A percentile compares a stretch with the other conserved stretches of the same genome.
phyloP scores from a whole-genome alignment of 1,140 invertebrate genomes.

The Drosophila grimshawi region DNA sequence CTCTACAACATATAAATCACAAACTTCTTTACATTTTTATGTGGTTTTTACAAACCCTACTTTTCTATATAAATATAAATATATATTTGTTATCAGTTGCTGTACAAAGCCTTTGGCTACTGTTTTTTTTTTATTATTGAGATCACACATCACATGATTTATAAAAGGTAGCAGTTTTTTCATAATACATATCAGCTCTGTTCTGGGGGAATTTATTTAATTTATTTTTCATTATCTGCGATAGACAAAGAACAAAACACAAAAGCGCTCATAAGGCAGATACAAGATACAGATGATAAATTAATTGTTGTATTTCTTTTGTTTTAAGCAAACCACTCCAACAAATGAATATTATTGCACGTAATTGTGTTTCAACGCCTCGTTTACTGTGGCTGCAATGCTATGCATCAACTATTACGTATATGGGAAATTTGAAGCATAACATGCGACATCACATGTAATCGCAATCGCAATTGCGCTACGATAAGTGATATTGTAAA shows the following conservation, averaged over 20 bases:
- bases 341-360: conserved; percentile 6
- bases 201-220: background rate
- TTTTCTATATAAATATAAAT: too few relatives aligned
- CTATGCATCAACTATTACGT: too few relatives aligned
- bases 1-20: too few relatives aligned
- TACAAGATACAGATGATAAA: conserved; percentile 14
- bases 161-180: too few relatives aligned
- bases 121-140: too few relatives aligned
- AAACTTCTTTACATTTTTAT: too few relatives aligned
- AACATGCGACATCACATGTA: conserved; percentile 15
- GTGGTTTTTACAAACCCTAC: too few relatives aligned
- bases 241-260: conserved; percentile 20
- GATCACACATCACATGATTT: too few relatives aligned
- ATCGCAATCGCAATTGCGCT: conserved; percentile 31
- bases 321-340: conserved; percentile 19
- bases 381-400: too few relatives aligned
- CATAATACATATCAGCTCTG: background rate
- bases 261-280: conserved; percentile 12
- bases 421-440: conserved; percentile 5
- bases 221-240: conserved; percentile 36
- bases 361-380: conserved; percentile 10
- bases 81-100: too few relatives aligned
- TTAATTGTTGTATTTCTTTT: conserved; percentile 24
- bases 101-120: too few relatives aligned
- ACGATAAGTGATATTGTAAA: conserved; percentile 36